Evolutionary conservation across 1,140 invertebrate species (phyloP).

Genomic region (Kradibia gibbosae): DNA sequence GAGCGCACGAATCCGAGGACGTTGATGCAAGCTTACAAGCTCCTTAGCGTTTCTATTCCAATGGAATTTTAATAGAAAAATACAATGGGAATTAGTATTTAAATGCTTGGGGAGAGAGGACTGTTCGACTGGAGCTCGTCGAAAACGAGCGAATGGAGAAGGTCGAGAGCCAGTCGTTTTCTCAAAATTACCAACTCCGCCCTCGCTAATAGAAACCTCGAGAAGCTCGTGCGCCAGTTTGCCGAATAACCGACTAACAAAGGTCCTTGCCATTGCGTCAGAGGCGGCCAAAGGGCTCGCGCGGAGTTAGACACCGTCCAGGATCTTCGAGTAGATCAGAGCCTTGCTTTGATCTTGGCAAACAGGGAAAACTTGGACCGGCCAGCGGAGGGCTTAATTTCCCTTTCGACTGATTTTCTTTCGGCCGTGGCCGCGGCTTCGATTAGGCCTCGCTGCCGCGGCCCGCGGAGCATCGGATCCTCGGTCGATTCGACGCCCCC

Average conservation of each 20-base stretch:
- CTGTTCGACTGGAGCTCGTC: background rate
- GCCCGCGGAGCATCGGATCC: background rate
- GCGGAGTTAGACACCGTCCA: constrained; percentile 57
- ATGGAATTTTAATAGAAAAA: background rate
- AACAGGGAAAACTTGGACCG: constrained; percentile 68
- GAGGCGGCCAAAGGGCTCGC: constrained; percentile 60
- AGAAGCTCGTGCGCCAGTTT: constrained; percentile 23
- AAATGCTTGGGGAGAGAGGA: background rate
- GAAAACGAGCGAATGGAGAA: constrained; percentile 20
- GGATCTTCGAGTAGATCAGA: constrained; percentile 55
- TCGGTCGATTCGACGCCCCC: background rate
- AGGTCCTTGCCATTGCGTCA: constrained; percentile 58
- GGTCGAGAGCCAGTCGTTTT: constrained; percentile 20
- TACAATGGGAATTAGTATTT: background rate
- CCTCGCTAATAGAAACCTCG: constrained; percentile 34
- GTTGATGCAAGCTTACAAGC: background rate
- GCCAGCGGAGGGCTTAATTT: constrained; percentile 46
- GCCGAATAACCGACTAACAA: constrained; percentile 45
- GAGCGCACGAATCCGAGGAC: constrained; percentile 7
- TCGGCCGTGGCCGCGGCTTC: background rate
- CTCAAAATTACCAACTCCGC: constrained; percentile 41
- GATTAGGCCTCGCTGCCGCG: background rate
- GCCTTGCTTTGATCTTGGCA: constrained; percentile 68
- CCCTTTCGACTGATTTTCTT: constrained; percentile 36
- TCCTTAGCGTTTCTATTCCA: background rate